phyloP scores from a whole-genome alignment of 2,113 vertebrate genomes.

The Seriola quinqueradiata region DNA sequence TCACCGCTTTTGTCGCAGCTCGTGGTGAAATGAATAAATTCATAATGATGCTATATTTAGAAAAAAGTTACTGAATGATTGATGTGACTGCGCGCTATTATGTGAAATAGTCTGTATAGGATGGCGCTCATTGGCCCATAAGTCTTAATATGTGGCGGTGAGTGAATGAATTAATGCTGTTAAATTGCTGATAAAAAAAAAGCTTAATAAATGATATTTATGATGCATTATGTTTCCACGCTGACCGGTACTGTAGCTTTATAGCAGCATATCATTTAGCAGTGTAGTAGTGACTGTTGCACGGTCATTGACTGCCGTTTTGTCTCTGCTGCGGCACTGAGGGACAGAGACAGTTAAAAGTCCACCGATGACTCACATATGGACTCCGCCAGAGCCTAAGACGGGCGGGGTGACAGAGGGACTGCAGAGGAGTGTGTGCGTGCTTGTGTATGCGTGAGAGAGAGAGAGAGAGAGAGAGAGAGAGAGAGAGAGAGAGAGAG shows the following conservation, averaged over 20 bases:
- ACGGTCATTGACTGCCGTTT: neutral
- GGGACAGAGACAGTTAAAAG: slow-evolving; percentile 66
- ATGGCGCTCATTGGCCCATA: too few relatives aligned
- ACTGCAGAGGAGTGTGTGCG: slow-evolving; percentile 57
- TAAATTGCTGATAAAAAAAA: too few relatives aligned
- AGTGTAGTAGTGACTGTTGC: neutral
- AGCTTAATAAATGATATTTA: too few relatives aligned
- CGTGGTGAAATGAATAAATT: slow-evolving; percentile 8
- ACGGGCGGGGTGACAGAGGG: slow-evolving; percentile 65
- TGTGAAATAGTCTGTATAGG: too few relatives aligned
- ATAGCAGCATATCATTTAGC: too few relatives aligned
- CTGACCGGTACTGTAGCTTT: too few relatives aligned
- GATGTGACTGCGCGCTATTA: too few relatives aligned
- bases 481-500: neutral
- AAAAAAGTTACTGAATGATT: too few relatives aligned
- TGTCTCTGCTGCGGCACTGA: slow-evolving; percentile 63
- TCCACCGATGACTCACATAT: slow-evolving; percentile 82
- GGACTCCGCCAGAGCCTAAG: slow-evolving; percentile 66
- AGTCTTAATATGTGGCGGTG: too few relatives aligned
- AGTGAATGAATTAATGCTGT: too few relatives aligned
- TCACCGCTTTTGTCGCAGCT: neutral
- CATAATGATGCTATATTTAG: neutral
- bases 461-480: slow-evolving; percentile 6
- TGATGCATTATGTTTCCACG: too few relatives aligned
- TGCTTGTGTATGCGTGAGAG: slow-evolving; percentile 9